Evolutionary conservation across 1,140 invertebrate species (phyloP), one percentile per base, ranked within the genome.

Genomic region (Anadara kagoshimensis): DNA sequence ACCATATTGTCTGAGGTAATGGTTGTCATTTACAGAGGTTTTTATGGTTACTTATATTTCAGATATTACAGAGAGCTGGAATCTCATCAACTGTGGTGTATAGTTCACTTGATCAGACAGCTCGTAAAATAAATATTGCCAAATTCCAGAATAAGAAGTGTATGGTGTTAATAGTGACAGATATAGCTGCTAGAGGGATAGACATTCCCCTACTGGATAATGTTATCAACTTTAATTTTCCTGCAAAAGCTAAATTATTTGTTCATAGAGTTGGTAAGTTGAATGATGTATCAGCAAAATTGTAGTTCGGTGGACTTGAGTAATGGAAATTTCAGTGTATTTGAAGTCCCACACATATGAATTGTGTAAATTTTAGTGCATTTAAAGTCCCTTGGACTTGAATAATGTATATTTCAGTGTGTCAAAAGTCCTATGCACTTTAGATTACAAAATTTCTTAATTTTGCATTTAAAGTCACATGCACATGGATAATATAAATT

Each of bases 221-320:
- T 86, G 98, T 99, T 5, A 97, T 99, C 54, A 99, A 99, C 89
- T 97, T 94, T 81, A 94, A 99, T 91, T 99, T 99, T 87, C 98
- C 98, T 0, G 94, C 95, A 0, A 99, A 98, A 89, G 92, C 96
- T 0, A 99, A 99, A 90, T 90, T 99, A 12, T 99, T 99, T 91
- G 94, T 99, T 29, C 98, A 99, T 90, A 93, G 98, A 93, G 98
- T 99, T 69, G 98, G 96, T 96, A 89, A 91, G 94, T 92, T 69
- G 45, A 59, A 5, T 16, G 16, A 59, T 59, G 29, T 5, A 36
- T 36, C 29, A 36, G 29, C 7, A 7, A 3, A 7, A 3, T 36
- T 36, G 7, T 7, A 36, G 29, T 36, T 7, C 29, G 2, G 2
- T 36, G 7, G 2, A 36, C 29, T 36, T 36, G 29, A 3, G 29